Base-by-base conservation (phyloP, 1,140 invertebrate genomes). In the Galleria mellonella region DNA sequence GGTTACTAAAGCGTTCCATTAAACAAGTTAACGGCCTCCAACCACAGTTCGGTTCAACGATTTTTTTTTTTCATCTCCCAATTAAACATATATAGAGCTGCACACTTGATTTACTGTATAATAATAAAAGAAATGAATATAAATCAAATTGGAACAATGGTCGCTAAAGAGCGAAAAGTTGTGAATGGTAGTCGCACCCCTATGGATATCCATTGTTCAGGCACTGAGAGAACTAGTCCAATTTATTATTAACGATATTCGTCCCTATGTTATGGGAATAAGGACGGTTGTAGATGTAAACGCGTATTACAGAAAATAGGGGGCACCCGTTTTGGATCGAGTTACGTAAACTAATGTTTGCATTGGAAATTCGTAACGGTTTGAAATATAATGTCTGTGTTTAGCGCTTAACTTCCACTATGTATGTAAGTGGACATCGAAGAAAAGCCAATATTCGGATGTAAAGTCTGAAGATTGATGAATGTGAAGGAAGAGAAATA, bases 101-200 rank as follows among this genome's bases (percentile, higher is more conserved):
- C 53, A 62, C 78, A 82, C 71, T 74, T 82, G 78, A 84, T 83
- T 79, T 77, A 69, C 62, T 52, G 50, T 43, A 53, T 73, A 68
- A 78, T 74, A 77, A 84, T 78, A 77, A 63, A 57, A 81, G 58
- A 47, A 62, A 85, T 85, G 81, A 85, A 85, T 85, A 85, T 85
- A 85, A 85, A 85, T 85, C 82, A 85, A 83, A 83, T 72, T 56
- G 67, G 75, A 79, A 85, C 82, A 85, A 85, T 73, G 63, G 42
- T 47, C 48, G 70, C 63, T 83, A 85, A 83, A 85, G 73, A 85
- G 82, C 78, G 81, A 84, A 84, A 76, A 84, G 64, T 84, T 72
- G 73, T 79, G 75, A 85, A 83, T 76, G 75, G 52, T 23, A 23
- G 17, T 23, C 63, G 73, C 70, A 75, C 76, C 79, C 77, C 70